Evolutionary conservation across 2,797 vertebrate species (phyloP).

Genomic region (Hemitrygon akajei): DNA sequence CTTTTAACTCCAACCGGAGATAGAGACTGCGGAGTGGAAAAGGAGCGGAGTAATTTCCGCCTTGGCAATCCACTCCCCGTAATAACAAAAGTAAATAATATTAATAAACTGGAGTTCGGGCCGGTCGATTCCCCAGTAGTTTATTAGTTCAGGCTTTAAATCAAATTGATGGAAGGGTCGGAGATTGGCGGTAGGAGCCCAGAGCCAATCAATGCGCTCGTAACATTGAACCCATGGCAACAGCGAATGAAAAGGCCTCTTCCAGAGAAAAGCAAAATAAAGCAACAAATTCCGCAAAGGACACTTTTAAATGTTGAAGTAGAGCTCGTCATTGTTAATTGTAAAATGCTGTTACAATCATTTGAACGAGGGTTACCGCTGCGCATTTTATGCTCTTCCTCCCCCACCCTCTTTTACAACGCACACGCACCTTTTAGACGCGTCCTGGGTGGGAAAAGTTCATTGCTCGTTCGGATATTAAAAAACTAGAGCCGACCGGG

Average conservation of each 20-base stretch:
- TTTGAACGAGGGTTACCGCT: background rate
- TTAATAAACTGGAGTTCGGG: too few relatives aligned
- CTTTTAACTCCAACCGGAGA: constrained; percentile 8
- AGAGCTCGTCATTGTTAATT: too few relatives aligned
- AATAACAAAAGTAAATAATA: too few relatives aligned
- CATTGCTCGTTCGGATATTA: background rate
- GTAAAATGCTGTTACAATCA: too few relatives aligned
- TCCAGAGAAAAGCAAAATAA: background rate
- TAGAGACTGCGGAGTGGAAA: background rate
- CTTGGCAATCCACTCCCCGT: background rate
- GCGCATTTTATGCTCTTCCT: background rate
- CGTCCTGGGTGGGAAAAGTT: background rate
- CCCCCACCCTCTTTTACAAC: background rate
- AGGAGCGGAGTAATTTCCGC: background rate
- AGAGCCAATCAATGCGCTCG: background rate
- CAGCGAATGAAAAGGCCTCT: background rate
- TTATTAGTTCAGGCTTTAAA: background rate
- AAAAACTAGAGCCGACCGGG: background rate
- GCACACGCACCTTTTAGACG: background rate
- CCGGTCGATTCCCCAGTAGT: background rate
- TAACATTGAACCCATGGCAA: background rate
- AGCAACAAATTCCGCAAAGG: constrained; percentile 28
- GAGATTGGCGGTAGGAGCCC: background rate
- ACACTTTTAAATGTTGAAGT: background rate
- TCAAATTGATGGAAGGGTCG: background rate